phyloP scores from a whole-genome alignment of 2,113 vertebrate species.

The Larimichthys polyactis region DNA sequence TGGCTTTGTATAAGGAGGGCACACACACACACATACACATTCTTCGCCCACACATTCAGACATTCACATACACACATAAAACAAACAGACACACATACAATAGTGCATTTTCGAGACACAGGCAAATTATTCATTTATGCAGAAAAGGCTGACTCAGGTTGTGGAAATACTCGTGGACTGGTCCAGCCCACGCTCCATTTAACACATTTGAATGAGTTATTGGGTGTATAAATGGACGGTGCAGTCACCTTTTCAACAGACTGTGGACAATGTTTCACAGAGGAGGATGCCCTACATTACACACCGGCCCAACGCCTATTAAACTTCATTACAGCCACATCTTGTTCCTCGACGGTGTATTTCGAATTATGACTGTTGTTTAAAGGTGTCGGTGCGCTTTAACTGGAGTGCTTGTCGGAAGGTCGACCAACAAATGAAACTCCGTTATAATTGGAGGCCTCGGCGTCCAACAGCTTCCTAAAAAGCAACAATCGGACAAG shows the following conservation, averaged over 20 bases:
- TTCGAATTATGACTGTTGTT: background rate
- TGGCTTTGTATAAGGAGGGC: constrained; percentile 5
- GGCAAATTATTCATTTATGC: constrained; percentile 62
- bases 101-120: constrained; percentile 2
- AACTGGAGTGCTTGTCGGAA: too few species aligned
- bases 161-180: constrained; percentile 40
- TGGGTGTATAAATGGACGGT: constrained; percentile 32
- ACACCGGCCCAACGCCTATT: background rate
- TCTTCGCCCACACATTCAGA: background rate
- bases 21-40: constrained; percentile 15
- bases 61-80: background rate
- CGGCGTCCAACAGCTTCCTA: background rate
- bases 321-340: constrained; percentile 35
- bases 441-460: too few species aligned
- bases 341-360: background rate
- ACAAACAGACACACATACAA: constrained; percentile 17
- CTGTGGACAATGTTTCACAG: constrained; percentile 26
- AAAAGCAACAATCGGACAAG: background rate
- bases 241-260: constrained; percentile 33
- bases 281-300: constrained; percentile 46
- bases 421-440: background rate
- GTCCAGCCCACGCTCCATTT: constrained; percentile 59
- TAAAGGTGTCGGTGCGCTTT: background rate
- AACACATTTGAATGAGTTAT: constrained; percentile 48
- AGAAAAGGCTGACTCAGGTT: constrained; percentile 52